Base-by-base conservation (phyloP, 2,888 invertebrate species). In the Cataglyphis cursor region DNA sequence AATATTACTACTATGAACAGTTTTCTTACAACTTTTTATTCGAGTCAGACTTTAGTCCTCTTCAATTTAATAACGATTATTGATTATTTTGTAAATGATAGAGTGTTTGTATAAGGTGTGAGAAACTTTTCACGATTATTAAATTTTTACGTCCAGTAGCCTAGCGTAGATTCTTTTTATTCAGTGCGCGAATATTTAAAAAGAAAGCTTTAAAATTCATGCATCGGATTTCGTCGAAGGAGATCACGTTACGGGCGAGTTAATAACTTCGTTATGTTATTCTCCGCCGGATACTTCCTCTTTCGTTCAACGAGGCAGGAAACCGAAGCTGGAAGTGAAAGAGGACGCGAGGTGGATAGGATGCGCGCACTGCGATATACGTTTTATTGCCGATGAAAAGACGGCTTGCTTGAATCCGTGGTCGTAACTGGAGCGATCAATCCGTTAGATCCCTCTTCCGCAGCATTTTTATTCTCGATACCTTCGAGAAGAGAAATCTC, bases 361-460 rank as follows among this genome's bases (percentile, higher is more conserved):
- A 57, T 54, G 59, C 59, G 78, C 81, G 24, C 64, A 38, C 24
- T 24, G 41, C 44, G 75, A 78, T 78, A 78, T 82, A 78, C 83
- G 59, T 72, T 80, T 73, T 83, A 81, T 81, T 73, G 83, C 73
- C 81, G 73, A 80, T 81, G 83, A 83, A 81, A 81, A 81, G 83
- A 80, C 83, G 61, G 81, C 66, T 83, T 61, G 82, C 65, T 61
- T 61, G 82, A 78, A 78, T 82, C 70, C 78, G 44, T 44, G 35
- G 59, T 24, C 59, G 78, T 80, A 80, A 80, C 78, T 80, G 78
- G 70, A 80, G 78, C 70, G 78, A 80, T 80, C 78, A 80, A 80
- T 80, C 78, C 78, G 78, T 80, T 70, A 80, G 78, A 80, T 80
- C 78, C 70, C 78, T 80, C 78, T 80, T 80, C 35, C 24, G 31